Percentiles rank a stretch among this genome's conserved stretches.
phyloP scores from a whole-genome alignment of 23 tunicate genomes.

The Trididemnum miniatum region DNA sequence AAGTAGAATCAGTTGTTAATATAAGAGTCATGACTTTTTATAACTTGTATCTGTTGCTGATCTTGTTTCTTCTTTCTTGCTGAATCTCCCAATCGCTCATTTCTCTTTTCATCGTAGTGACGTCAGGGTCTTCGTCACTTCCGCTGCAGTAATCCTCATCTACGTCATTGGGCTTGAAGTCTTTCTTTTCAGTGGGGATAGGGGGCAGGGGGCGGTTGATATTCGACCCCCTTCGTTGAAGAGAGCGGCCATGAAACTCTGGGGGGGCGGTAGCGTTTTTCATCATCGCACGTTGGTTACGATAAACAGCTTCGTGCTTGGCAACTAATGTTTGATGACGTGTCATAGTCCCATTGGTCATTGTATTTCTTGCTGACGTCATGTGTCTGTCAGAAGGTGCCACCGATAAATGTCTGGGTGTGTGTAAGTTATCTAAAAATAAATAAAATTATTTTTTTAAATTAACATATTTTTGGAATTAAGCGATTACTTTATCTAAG shows the following conservation, averaged over 20 bases:
- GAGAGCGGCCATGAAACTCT: neutral
- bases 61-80: slow-evolving; percentile 6
- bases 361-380: neutral
- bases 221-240: neutral
- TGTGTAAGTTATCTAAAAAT: neutral
- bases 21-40: too few species aligned
- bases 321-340: slow-evolving; percentile 39
- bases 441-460: too few species aligned
- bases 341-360: neutral
- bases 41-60: too few species aligned
- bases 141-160: slow-evolving; percentile 68
- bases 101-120: slow-evolving; percentile 32
- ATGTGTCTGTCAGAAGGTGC: too few species aligned
- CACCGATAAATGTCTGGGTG: neutral
- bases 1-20: too few species aligned
- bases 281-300: slow-evolving; percentile 20
- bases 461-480: too few species aligned
- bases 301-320: slow-evolving; percentile 24
- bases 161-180: neutral
- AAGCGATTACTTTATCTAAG: too few species aligned
- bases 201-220: slow-evolving; percentile 32
- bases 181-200: neutral
- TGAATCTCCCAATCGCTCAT: slow-evolving; percentile 48
- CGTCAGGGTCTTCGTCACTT: slow-evolving; percentile 42
- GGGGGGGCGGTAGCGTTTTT: neutral